Base-by-base conservation (phyloP, 2,797 vertebrate genomes). In the Gila robusta region DNA sequence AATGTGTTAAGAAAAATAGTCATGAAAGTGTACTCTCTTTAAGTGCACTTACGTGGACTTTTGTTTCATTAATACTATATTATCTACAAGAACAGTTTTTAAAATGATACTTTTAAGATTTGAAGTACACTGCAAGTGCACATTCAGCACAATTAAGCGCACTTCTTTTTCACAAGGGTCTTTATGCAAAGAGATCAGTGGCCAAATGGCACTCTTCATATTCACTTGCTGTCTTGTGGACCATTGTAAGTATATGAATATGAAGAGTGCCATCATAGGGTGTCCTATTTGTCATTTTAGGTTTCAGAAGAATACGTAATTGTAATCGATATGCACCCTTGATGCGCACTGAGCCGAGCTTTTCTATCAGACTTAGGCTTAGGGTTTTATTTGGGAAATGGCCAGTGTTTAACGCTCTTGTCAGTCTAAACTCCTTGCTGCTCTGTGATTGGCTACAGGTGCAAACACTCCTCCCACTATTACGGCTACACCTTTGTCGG, bases 401-500 rank as follows among this genome's bases (percentile, higher is more conserved):
- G 8, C 4, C 19, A 69, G 35, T 39, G 21, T 39, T 39, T 62
- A 62, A 5, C 8, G 1, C 9, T 80, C n/a, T 47, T 39, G 79
- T 87, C 86, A 72, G n/a, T 90, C 84, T 70, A 71, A 79, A 74
- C 87, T 77, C 72, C 52, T n/a, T 6, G 1, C 76, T 74, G 59
- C n/a, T 82, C 83, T 91, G 49, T 89, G 81, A 87, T 86, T 88
- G 88, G 83, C 66, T 82, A 44, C 91, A 98, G 97, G 98, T 92
- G 96, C 96, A 93, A 98, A 97, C 94, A 97, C 97, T 35, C 98
- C 98, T 4, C 98, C 98, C 73, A 96, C 96, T 92, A 96, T 98
- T 6, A 94, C 97, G 59, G 97, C 96, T 83, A 97, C 97, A 4
- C 96, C 97, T 0, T 96, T 98, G 83, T 91, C 97, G 59, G 94